Evolutionary conservation across 2,113 vertebrate species (phyloP).

Genomic region (Microtus oregoni): DNA sequence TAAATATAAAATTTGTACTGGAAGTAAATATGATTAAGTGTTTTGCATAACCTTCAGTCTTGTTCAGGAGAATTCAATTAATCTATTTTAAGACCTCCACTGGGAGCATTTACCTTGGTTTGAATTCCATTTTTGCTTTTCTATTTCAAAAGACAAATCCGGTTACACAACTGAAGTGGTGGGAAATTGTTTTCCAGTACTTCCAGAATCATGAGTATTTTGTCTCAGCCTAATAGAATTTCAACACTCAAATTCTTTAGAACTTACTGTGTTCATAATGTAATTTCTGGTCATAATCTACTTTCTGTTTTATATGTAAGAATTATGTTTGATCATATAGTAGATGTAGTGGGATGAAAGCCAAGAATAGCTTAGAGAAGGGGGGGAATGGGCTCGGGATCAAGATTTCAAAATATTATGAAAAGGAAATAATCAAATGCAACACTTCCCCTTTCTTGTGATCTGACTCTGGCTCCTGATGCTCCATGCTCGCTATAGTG

Average conservation of each 20-base stretch:
- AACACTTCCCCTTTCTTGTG: constrained; percentile 57
- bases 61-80: background rate
- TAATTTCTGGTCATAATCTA: constrained; percentile 45
- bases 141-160: constrained; percentile 16
- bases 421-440: constrained; percentile 65
- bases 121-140: background rate
- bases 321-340: constrained; percentile 64
- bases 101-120: constrained; percentile 23
- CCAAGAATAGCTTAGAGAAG: constrained; percentile 50
- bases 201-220: background rate
- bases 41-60: background rate
- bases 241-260: background rate
- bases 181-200: background rate
- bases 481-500: background rate
- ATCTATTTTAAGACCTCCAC: constrained; percentile 32
- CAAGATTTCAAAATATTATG: constrained; percentile 75
- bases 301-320: constrained; percentile 57
- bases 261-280: background rate
- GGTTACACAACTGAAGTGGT: background rate
- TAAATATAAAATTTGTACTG: constrained; percentile 8
- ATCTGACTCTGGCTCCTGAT: background rate
- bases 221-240: background rate
- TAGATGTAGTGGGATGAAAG: constrained; percentile 46
- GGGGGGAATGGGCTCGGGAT: background rate
- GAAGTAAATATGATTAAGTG: background rate